Conservation (phyloP, 2,888 invertebrate genomes). For the Calameuta filiformis region DNA sequence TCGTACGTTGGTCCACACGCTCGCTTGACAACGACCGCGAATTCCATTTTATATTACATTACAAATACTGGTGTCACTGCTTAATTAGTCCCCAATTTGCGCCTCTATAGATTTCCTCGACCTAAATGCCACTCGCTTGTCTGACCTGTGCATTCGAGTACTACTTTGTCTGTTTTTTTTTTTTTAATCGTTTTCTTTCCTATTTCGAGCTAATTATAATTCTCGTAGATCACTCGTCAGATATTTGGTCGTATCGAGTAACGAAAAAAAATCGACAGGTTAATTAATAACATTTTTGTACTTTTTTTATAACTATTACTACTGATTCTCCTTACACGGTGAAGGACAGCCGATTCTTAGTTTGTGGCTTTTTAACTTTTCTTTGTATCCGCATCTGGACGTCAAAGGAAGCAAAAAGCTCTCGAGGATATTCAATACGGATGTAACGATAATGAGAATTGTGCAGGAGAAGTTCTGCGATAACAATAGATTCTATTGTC, state of each 20-base stretch:
- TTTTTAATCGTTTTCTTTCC: neutral
- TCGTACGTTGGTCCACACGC: constrained; percentile 28
- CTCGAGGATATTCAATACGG: neutral
- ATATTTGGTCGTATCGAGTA: neutral
- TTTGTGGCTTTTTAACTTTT: neutral
- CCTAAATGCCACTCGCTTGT: neutral
- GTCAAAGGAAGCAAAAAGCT: neutral
- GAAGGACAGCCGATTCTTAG: neutral
- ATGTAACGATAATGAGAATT: neutral
- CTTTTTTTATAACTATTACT: neutral
- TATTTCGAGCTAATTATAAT: neutral
- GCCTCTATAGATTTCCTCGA: constrained; percentile 15
- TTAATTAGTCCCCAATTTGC: constrained; percentile 44
- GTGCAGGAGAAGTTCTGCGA: neutral
- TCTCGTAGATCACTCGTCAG: neutral
- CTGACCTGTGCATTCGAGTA: neutral
- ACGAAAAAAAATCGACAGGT: neutral
- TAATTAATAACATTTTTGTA: neutral
- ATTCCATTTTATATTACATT: constrained; percentile 48
- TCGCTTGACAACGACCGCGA: constrained; percentile 34
- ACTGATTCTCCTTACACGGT: neutral
- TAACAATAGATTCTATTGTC: neutral
- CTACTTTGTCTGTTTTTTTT: neutral
- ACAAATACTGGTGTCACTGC: constrained; percentile 33
- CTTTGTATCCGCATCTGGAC: neutral